Conservation (phyloP, 1,140 invertebrate species). For the Lepidostoma basale region DNA sequence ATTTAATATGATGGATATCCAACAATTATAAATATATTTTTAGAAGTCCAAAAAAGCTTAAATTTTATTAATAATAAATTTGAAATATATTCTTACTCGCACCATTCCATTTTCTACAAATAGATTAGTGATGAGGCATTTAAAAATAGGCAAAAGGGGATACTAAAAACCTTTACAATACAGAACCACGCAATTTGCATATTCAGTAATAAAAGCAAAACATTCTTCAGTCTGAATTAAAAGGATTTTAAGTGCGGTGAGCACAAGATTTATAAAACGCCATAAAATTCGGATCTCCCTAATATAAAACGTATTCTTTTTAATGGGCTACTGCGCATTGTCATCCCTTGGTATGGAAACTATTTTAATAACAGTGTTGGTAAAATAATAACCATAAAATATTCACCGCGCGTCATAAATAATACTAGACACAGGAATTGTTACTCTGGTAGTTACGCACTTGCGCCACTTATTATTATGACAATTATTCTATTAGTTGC, state of each 20-base stretch:
- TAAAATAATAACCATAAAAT: conserved; percentile 9
- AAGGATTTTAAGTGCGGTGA: background rate
- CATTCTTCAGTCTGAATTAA: background rate
- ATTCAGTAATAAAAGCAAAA: background rate
- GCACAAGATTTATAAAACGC: background rate
- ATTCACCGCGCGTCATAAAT: conserved; percentile 14
- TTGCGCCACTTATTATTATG: background rate
- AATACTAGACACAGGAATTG: background rate
- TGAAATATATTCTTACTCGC: no score
- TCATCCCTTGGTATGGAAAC: conserved; percentile 7
- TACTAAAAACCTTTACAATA: no score
- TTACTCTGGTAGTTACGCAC: conserved; percentile 7
- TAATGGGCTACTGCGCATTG: conserved; percentile 1
- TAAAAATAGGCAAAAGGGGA: no score
- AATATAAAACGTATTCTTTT: conserved; percentile 2
- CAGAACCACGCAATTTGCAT: background rate
- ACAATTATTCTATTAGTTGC: no score
- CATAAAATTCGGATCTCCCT: conserved; percentile 3
- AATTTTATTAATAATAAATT: no score
- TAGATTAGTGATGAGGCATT: no score
- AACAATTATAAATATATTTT: no score
- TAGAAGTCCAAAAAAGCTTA: no score
- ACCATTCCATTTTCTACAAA: no score
- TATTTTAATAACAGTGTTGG: conserved; percentile 16
- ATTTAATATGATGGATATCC: no score